phyloP scores from a whole-genome alignment of 1,140 invertebrate genomes.

The Mamestra configurata region DNA sequence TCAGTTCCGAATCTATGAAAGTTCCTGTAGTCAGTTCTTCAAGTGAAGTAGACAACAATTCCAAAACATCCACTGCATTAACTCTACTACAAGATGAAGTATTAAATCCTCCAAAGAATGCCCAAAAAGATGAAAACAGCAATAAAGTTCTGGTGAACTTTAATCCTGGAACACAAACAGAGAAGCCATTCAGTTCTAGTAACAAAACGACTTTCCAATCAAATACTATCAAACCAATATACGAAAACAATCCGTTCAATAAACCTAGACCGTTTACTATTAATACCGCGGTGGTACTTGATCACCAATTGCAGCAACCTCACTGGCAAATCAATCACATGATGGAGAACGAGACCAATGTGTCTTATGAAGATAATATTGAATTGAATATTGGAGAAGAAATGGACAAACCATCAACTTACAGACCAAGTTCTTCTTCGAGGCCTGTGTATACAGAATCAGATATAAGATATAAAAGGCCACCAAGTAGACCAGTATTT shows the following conservation, averaged over 20 bases:
- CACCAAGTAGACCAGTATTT: constrained; percentile 63
- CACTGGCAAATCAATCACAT: constrained; percentile 86
- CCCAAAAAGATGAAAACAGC: constrained; percentile 47
- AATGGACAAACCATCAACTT: constrained; percentile 59
- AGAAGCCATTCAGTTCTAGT: constrained; percentile 81
- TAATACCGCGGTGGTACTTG: constrained; percentile 71
- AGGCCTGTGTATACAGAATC: constrained; percentile 51
- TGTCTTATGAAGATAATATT: constrained; percentile 81
- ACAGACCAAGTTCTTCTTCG: constrained; percentile 52
- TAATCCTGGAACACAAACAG: constrained; percentile 84
- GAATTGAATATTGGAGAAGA: constrained; percentile 85
- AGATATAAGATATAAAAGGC: constrained; percentile 64
- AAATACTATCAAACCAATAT: constrained; percentile 77
- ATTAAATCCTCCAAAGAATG: constrained; percentile 49
- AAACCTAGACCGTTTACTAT: constrained; percentile 85
- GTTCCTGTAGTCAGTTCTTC: constrained; percentile 79
- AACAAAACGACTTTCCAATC: constrained; percentile 74
- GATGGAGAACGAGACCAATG: constrained; percentile 79
- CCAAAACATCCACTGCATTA: constrained; percentile 63
- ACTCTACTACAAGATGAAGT: constrained; percentile 65
- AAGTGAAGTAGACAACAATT: constrained; percentile 60
- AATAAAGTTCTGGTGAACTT: constrained; percentile 63
- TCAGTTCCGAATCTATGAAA: constrained; percentile 85
- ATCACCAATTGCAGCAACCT: constrained; percentile 83
- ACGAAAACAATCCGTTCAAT: constrained; percentile 66